Base-by-base conservation (phyloP, 2,113 vertebrate species). In the Pollachius pollachius region DNA sequence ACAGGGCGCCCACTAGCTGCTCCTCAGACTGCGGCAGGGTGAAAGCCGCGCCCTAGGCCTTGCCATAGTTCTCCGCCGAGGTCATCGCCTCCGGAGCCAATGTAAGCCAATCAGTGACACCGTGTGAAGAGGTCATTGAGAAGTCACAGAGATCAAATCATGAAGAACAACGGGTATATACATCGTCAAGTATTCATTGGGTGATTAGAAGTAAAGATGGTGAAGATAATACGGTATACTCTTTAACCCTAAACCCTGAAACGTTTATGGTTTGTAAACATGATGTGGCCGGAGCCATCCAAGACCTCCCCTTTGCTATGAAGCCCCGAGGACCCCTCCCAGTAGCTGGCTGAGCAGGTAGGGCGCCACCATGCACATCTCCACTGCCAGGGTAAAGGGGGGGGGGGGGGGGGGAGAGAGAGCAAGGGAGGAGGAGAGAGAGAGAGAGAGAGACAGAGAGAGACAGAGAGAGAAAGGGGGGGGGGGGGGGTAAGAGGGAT, bases 311-410 rank as follows among this genome's bases (percentile, higher is more conserved):
- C 89, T 90, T 92, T 16, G 90, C 84, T 89, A 92, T 85, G 0
- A 81, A 15, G 90, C 90, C 65, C 90, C 90, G 2, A 89, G 62
- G 52, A 90, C 65, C 37, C 90, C 90, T 74, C 90, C 89, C 15
- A 85, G 6, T 76, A 92, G 9, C 75, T 92, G 90, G 70, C 75
- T 82, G 21, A 74, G 65, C 9, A 90, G 9, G 52, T 91, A 91
- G 0, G 89, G 87, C 9, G 23, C 25, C 66, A 87, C 89, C 88
- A 90, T 78, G 0, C 58, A 25, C 30, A 86, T 21, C 65, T 86
- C 67, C 75, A 92, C 86, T 52, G 87, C 88, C 19, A 91, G 59
- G 30, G 90, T 90, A 76, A 92, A 89, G 0, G 88, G 76, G 13
- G 89, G 0, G 88, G 76, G 13, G 89, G 90, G 75, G 91, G 89